Base-by-base conservation (phyloP, 2,888 invertebrate species). In the Melanostoma mellinum region DNA sequence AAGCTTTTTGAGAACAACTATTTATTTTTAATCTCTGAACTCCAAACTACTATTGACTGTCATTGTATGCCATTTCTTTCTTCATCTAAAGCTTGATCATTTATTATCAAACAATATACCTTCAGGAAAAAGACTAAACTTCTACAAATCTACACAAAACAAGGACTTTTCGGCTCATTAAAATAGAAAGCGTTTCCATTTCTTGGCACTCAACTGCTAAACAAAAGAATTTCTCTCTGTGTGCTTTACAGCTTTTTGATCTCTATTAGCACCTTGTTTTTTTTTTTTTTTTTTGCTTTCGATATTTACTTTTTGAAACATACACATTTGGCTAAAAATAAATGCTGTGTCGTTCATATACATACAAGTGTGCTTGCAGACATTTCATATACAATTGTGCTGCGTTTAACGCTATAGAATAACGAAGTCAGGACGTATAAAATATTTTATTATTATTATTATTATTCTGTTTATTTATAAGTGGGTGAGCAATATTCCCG, bases 261-360 rank as follows among this genome's bases (percentile, higher is more conserved):
- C 48, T 46, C 20, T 32, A 72, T 35, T 71, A 48, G 20, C 48
- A 48, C n/a, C 52, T 40, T 40, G 30, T 36, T 40, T 53, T 55
- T 36, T 5, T 42, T 40, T 67, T n/a, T 10, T 55, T 32, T 55
- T 36, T 5, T 42, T 40, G 53, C 6, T 10, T 55, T 32, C 36
- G 9, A 8, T 72, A 48, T 63, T 55, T 55, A 48, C 63, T 48
- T 56, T 42, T 48, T 20, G 20, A 20, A 50, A 65, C 40, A 50
- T 56, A 65, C 50, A 58, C 50, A 40, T 67, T 58, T 42, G n/a
- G 40, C 40, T 58, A 67, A 67, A 65, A 58, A 50, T 55, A 73
- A 55, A 30, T 9, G n/a, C 38, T 53, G n/a, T 32, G 6, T 32
- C 38, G 9, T 48, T 33, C 36, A 20, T 20, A 36, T 33, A 1